These are phyloP conservation scores for Vultur gryphus DNA, from an alignment of 2,797 vertebrate genomes.

Conservation along the genomic window DNA sequence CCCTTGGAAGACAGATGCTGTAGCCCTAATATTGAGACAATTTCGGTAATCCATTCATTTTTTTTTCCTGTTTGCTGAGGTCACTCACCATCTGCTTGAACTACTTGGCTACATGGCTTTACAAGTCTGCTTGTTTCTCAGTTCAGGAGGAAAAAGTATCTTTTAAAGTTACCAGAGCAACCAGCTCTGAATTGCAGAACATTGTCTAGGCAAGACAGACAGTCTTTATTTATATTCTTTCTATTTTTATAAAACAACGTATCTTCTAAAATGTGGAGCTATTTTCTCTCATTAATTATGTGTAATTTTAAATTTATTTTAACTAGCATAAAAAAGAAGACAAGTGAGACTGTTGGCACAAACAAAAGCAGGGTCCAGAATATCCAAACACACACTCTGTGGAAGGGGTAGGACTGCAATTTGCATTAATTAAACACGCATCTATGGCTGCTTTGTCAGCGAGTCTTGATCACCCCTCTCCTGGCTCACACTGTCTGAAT, in stretches of 20 bases:
- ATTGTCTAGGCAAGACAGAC: neutral
- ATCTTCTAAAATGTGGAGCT: neutral
- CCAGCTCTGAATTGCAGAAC: neutral
- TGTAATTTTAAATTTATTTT: neutral
- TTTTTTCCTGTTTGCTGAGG: neutral
- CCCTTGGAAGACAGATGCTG: neutral
- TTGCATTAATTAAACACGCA: neutral
- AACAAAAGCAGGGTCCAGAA: neutral
- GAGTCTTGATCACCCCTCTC: neutral
- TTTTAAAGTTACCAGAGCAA: slow-evolving; percentile 24
- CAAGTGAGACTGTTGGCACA: neutral
- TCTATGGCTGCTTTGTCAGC: neutral
- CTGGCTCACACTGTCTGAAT: neutral
- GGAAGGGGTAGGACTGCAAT: neutral
- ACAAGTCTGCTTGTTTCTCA: neutral
- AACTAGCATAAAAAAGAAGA: neutral
- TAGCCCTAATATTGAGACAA: neutral
- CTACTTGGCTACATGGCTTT: neutral
- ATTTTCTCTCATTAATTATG: slow-evolving; percentile 3
- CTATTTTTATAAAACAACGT: neutral
- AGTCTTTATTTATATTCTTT: neutral
- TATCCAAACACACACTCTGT: neutral
- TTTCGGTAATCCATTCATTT: neutral
- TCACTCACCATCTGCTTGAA: neutral
- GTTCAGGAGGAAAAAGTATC: neutral